A percentile compares a stretch with the other conserved stretches of the same genome.
Evolutionary conservation across 92 coral and sea anemone genomes (phyloP).

Genomic region (Zoanthus gigantus): DNA sequence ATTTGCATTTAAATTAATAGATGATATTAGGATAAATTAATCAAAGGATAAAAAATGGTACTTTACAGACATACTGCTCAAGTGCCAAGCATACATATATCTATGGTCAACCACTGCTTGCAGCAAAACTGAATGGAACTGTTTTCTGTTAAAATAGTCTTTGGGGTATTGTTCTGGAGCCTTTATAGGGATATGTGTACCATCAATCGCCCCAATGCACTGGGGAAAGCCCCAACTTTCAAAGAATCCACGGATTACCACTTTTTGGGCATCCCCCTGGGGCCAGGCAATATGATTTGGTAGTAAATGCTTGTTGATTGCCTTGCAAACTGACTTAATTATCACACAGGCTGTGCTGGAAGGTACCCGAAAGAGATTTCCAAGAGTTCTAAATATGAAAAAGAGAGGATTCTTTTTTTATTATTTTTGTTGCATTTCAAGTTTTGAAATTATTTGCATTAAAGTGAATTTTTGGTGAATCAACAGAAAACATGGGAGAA

Average conservation of each 20-base stretch:
- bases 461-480: too few species aligned
- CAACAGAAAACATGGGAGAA: too few species aligned
- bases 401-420: neutral
- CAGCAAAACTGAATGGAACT: neutral
- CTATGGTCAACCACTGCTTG: neutral
- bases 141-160: neutral
- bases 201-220: slow-evolving; percentile 3
- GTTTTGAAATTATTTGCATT: too few species aligned
- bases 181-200: slow-evolving; percentile 1
- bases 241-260: neutral
- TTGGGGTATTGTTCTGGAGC: neutral
- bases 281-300: neutral
- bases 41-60: too few species aligned
- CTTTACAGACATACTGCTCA: too few species aligned
- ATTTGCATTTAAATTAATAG: too few species aligned
- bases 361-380: neutral
- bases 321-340: neutral
- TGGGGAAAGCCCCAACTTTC: slow-evolving; percentile 10
- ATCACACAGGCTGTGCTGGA: neutral
- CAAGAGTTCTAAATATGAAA: neutral
- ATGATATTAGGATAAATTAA: too few species aligned
- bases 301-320: neutral
- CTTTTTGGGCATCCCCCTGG: neutral
- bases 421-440: too few species aligned
- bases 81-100: neutral